These are phyloP conservation scores for Dryocosmus kuriphilus DNA, from an alignment of 2,888 invertebrate species.

Conservation along the genomic window DNA sequence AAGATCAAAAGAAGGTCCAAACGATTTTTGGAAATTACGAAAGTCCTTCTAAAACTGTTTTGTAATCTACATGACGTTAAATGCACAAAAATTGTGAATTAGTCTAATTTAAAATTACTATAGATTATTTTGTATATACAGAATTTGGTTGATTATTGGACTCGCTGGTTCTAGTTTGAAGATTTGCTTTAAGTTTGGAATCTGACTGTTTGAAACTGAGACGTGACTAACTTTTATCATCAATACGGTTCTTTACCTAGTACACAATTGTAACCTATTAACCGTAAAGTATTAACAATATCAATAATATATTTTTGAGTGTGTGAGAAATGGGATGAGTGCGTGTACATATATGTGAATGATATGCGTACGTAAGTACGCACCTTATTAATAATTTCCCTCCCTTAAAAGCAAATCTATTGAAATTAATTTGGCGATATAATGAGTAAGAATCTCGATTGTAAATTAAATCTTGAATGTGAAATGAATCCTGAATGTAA, in stretches of 20 bases:
- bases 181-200: background rate
- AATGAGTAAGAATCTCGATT: slow-evolving; percentile 17
- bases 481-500: background rate
- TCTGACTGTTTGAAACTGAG: slow-evolving; percentile 16
- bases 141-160: background rate
- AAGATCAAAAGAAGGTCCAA: slow-evolving; percentile 31
- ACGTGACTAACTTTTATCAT: slow-evolving; percentile 36
- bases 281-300: slow-evolving; percentile 40
- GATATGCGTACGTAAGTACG: too few relatives aligned
- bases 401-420: background rate
- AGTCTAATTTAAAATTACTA: background rate
- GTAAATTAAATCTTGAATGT: slow-evolving; percentile 6
- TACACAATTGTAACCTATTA: slow-evolving; percentile 25
- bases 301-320: slow-evolving; percentile 21
- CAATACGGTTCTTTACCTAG: slow-evolving; percentile 29
- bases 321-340: slow-evolving; percentile 24
- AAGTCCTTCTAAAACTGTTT: background rate
- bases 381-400: background rate
- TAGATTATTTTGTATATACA: slow-evolving; percentile 18
- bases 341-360: slow-evolving; percentile 25
- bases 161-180: slow-evolving; percentile 2
- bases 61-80: background rate
- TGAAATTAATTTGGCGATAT: background rate
- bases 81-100: background rate
- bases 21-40: slow-evolving; percentile 1